Evolutionary conservation across 2,113 vertebrate species (phyloP).

Genomic region (Neopipo cinnamomea): DNA sequence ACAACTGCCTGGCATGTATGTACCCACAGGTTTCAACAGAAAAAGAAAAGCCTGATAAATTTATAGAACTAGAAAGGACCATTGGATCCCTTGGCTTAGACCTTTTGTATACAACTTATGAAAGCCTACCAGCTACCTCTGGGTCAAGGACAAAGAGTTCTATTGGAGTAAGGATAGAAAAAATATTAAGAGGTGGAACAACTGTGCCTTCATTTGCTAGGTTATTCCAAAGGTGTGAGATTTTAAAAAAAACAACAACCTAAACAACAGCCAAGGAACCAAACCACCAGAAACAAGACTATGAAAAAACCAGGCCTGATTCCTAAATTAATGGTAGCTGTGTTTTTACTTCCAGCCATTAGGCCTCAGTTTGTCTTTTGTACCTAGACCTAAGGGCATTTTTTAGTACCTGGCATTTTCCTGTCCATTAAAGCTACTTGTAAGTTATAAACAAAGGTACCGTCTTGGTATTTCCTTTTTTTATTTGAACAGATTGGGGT

Average conservation of each 20-base stretch:
- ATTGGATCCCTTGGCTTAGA: neutral
- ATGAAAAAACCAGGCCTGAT: neutral
- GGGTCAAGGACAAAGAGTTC: neutral
- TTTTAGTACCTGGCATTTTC: neutral
- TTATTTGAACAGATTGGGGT: neutral
- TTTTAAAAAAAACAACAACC: neutral
- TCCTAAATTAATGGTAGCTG: neutral
- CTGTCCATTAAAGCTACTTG: neutral
- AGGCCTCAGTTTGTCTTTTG: neutral
- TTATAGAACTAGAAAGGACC: neutral
- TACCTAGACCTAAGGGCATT: neutral
- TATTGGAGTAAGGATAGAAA: neutral
- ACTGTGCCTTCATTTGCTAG: neutral
- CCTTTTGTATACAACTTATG: fast-evolving
- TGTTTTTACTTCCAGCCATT: neutral
- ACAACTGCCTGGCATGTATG: neutral
- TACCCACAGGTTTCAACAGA: neutral
- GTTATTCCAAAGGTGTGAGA: neutral
- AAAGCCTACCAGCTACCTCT: neutral
- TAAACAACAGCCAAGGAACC: neutral
- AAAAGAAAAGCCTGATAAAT: neutral
- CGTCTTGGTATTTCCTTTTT: neutral
- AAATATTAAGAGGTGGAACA: neutral
- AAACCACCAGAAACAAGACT: neutral
- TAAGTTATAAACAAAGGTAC: neutral